A percentile compares a stretch with the other conserved stretches of the same genome.
These are phyloP conservation scores for Muraenolepis orangiensis DNA, from an alignment of 2,797 vertebrate species.

Conservation along the genomic window DNA sequence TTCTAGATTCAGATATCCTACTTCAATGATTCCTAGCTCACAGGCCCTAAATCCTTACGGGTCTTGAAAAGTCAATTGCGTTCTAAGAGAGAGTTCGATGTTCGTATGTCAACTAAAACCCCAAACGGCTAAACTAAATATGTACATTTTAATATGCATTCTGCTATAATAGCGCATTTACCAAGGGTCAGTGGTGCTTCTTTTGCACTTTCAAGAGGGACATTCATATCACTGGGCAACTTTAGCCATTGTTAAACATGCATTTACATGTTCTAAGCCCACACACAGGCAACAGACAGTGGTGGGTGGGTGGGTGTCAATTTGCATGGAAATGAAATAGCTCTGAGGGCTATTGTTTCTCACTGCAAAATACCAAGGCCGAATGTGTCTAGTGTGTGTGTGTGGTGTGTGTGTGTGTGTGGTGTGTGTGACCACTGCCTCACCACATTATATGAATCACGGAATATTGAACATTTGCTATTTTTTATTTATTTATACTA, in stretches of 20 bases:
- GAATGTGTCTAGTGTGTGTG: slow-evolving; percentile 21
- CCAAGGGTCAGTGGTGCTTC: neutral
- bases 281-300: slow-evolving; percentile 17
- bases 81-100: too few relatives aligned
- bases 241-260: slow-evolving; percentile 7
- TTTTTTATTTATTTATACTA: too few relatives aligned
- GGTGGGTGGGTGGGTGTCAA: slow-evolving; percentile 59
- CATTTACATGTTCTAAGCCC: slow-evolving; percentile 7
- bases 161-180: slow-evolving; percentile 32
- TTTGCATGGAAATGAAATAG: slow-evolving; percentile 65
- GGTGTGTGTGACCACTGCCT: too few relatives aligned
- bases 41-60: neutral
- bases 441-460: neutral
- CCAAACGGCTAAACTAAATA: slow-evolving; percentile 30
- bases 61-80: neutral
- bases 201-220: neutral
- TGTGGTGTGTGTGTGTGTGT: slow-evolving; percentile 5
- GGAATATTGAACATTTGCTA: neutral
- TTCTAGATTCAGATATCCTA: neutral
- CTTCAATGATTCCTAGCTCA: neutral
- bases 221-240: neutral
- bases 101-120: slow-evolving; percentile 22
- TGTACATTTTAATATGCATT: neutral
- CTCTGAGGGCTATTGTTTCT: slow-evolving; percentile 49
- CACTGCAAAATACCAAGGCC: slow-evolving; percentile 43